Evolutionary conservation across 37 sponge, comb jelly and placozoan species (phyloP), one percentile per base, ranked within the genome.

Genomic region (Crambe crambe): DNA sequence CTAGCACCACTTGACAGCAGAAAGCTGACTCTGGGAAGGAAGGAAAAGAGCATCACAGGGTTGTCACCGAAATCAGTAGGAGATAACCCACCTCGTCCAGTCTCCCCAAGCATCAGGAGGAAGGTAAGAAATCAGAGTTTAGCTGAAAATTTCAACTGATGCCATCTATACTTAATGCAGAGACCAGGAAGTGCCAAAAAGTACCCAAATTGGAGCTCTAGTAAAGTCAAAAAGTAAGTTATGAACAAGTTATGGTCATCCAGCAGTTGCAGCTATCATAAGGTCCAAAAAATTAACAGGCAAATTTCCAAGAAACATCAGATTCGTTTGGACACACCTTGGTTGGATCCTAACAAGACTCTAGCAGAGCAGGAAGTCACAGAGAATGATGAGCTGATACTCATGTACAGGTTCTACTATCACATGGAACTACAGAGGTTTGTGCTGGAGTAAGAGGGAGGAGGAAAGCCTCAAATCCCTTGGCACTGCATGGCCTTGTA

Each of bases 301-400:
- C 92, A 95, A 76, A 83, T 95, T 17, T 89, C 85, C 58, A 92
- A 86, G 82, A 91, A 89, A 83, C 77, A 92, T 47, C 96, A 95
- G 76, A 82, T 95, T n/a, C 64, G 96, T 25, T 59, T 95, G 47
- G 96, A 95, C 79, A 95, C 90, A 3, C 96, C 96, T 0, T 95
- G 96, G 96, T 82, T 95, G 26, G 96, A 95, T 54, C 96, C 89
- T 22, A 76, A 70, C 38, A 92, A 86, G 70, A 89, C 93, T 31
- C 74, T 95, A 34, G 70, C 74, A 3, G 90, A 89, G 57, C 96
- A 95, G 83, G 93, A 92, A 36, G 96, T 95, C 44, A 74, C 83
- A 32, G 90, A 83, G 25, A 67, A 73, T 26, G 96, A 95, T 65
- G 93, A 95, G 59, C 77, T 95, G 42, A 92, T 95, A n/a, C 79